Conservation (phyloP, 2,888 invertebrate species). For the Heteropelma amictum region DNA sequence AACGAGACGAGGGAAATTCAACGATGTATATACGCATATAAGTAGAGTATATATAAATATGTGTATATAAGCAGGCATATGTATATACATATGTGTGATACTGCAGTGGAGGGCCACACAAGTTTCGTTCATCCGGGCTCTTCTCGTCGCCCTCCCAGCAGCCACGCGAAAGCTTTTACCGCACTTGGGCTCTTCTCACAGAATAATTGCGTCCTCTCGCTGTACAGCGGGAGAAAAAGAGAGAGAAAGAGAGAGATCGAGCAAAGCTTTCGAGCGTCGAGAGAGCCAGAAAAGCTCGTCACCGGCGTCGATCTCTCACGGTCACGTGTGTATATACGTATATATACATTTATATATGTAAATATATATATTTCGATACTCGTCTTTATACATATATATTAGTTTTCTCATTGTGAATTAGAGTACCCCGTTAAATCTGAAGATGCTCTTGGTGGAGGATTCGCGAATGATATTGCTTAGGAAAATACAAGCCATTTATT, state of each 20-base stretch:
- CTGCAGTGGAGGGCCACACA: not conserved
- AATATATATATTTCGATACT: not conserved
- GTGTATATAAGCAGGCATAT: not conserved
- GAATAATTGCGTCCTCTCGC: conserved; percentile 28
- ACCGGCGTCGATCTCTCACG: not conserved
- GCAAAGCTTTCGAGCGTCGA: not conserved
- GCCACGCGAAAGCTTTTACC: conserved; percentile 49
- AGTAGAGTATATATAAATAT: not conserved
- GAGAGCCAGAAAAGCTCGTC: conserved; percentile 5
- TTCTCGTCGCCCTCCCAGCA: not conserved
- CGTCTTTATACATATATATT: not conserved
- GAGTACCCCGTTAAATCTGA: conserved; percentile 20
- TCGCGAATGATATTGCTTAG: conserved; percentile 25
- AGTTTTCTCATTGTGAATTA: not conserved
- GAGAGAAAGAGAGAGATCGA: not conserved
- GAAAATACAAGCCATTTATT: not conserved
- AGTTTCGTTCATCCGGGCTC: conserved; percentile 13
- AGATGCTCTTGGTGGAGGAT: conserved; percentile 32
- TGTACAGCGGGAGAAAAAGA: not conserved
- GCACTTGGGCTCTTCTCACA: conserved; percentile 24
- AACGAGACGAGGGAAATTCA: conserved; percentile 28
- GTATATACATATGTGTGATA: not conserved
- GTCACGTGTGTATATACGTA: not conserved
- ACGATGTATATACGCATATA: not conserved
- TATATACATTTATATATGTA: not conserved